Base-by-base conservation (phyloP, 1,140 invertebrate genomes). In the Platorchestia sp. region DNA sequence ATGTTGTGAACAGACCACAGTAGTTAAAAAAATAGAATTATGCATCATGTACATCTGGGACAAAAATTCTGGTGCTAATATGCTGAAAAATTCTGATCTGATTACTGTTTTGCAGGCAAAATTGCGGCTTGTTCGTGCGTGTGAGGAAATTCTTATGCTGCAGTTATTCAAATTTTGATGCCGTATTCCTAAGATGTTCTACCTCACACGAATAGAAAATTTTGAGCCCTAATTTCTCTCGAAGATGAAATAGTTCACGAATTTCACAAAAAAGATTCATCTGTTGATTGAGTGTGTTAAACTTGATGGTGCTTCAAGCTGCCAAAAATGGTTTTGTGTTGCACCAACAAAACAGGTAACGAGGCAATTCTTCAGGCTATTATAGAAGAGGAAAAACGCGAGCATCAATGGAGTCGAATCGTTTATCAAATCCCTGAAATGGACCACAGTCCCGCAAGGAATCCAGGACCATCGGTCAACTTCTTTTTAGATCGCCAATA, bases 341-440 rank as follows among this genome's bases (percentile, higher is more conserved):
- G 36, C n/a, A 89, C 43, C 7, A 89, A 89, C 27, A 89, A 89
- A 89, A 89, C 87, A 42, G n/a, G 43, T 36, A 44, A 89, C 27
- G 27, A 41, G 7, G 43, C 14, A 89, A 89, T 44, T 89, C 87
- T 89, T 41, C 5, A 41, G 14, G 43, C 40, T 41, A 47, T 44
- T 36, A 93, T 93, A 93, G 47, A 93, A 3, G 7, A 14, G 41
- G 10, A 6, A 45, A 45, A n/a, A 44, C 44, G 14, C 43, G 1
- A 36, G n/a, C 91, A 22, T 36, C 7, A 93, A 93, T 93, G 45
- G 44, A 93, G 43, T 44, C 91, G 47, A 93, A 93, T 93, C 91
- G 45, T 93, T 93, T 93, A 40, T 93, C 91, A 93, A 93, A 93
- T 45, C 91, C 91, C 22, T 45, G 45, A 93, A 93, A 93, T 93